Evolutionary conservation across 2,888 invertebrate genomes (phyloP).

Genomic region (Limnephilus rhombicus): DNA sequence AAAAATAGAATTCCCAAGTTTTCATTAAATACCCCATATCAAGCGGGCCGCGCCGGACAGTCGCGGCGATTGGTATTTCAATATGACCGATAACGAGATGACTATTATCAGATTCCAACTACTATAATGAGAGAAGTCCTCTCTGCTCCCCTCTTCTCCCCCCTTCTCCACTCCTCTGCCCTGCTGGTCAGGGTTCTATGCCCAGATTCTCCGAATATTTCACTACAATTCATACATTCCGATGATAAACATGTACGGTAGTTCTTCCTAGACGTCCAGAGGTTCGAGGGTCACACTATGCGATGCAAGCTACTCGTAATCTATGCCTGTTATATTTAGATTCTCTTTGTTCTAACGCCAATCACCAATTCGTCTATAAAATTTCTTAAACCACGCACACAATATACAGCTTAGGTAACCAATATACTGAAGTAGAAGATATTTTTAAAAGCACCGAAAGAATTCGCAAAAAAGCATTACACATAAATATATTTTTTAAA

Average conservation of each 20-base stretch:
- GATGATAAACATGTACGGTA: conserved; percentile 56
- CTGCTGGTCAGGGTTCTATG: background rate
- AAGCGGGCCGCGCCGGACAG: background rate
- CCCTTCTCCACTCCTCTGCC: background rate
- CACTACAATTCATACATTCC: conserved; percentile 63
- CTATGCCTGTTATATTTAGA: background rate
- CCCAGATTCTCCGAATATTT: conserved; percentile 54
- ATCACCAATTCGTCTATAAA: background rate
- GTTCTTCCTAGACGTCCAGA: background rate
- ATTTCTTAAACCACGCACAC: background rate
- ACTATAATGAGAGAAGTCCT: conserved; percentile 49
- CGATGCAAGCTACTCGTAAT: background rate
- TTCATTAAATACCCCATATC: conserved; percentile 19
- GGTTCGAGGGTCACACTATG: background rate
- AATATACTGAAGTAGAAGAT: too few species aligned
- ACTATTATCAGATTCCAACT: conserved; percentile 63
- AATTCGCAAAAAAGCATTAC: too few species aligned
- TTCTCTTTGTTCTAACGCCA: background rate
- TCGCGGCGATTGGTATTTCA: conserved; percentile 50
- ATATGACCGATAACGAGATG: conserved; percentile 61
- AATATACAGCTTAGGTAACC: too few species aligned
- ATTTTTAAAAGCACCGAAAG: too few species aligned
- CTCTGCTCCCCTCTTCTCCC: conserved; percentile 4
- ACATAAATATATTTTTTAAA: too few species aligned
- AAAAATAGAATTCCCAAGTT: background rate